A percentile compares a stretch with the other conserved stretches of the same genome.
These are phyloP conservation scores for Xyrauchen texanus DNA, from an alignment of 2,113 vertebrate species.

Conservation along the genomic window DNA sequence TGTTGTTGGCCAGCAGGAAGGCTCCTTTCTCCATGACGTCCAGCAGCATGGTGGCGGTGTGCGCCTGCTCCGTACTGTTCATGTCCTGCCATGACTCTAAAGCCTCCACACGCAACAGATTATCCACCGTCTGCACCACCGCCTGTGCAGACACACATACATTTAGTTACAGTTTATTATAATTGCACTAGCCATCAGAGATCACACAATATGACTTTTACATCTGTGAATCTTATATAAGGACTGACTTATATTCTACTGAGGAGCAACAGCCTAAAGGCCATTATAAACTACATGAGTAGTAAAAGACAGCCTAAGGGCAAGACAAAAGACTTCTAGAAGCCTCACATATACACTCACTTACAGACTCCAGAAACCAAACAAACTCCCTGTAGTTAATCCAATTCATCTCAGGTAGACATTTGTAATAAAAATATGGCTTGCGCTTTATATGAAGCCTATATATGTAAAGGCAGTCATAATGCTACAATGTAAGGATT, in stretches of 20 bases:
- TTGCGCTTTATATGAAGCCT: constrained; percentile 29
- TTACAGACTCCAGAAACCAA: not conserved
- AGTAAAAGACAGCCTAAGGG: constrained; percentile 7
- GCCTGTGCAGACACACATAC: constrained; percentile 70
- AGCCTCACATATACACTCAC: not conserved
- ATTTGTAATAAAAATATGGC: constrained; percentile 22
- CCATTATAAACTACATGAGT: constrained; percentile 10
- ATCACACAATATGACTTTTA: too few relatives aligned
- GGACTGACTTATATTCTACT: not conserved
- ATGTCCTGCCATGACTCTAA: constrained; percentile 92
- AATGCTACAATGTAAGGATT: too few relatives aligned
- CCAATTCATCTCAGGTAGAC: not conserved
- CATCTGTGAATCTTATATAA: not conserved
- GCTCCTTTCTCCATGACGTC: constrained; percentile 91
- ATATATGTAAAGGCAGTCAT: constrained; percentile 1
- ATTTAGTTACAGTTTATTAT: constrained; percentile 12
- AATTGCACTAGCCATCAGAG: not conserved
- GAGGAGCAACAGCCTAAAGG: not conserved
- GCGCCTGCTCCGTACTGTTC: constrained; percentile 89
- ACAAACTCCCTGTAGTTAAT: not conserved
- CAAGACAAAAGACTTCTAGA: too few relatives aligned
- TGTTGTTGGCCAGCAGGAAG: constrained; percentile 91
- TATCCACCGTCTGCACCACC: constrained; percentile 90
- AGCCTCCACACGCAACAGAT: constrained; percentile 83
- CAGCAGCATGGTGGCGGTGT: constrained; percentile 91